Percentiles rank a stretch among this genome's conserved stretches.
Conservation (phyloP, 2,113 vertebrate genomes). For the Centropus bengalensis region DNA sequence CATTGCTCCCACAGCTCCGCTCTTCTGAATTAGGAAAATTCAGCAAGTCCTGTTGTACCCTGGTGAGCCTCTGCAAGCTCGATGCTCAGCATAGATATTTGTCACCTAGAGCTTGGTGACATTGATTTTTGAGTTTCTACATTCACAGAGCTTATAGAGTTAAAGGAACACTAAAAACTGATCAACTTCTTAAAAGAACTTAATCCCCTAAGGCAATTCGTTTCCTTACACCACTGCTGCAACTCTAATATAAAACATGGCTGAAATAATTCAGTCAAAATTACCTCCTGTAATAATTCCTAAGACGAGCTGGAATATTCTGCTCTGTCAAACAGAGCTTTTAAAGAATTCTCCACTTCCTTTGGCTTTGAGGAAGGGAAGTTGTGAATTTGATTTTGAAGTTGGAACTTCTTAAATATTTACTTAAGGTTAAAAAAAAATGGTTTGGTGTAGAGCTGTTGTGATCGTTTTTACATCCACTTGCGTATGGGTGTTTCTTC, state of each 20-base stretch:
- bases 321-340: neutral
- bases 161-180: neutral
- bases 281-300: neutral
- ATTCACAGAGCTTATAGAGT: neutral
- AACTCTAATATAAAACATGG: neutral
- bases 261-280: neutral
- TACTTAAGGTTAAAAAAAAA: neutral
- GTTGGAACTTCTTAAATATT: slow-evolving; percentile 27
- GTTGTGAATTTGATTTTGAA: slow-evolving; percentile 61
- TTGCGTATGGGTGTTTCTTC: neutral
- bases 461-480: neutral
- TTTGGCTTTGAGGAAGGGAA: slow-evolving; percentile 52
- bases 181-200: neutral
- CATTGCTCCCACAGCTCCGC: neutral
- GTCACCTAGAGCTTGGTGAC: neutral
- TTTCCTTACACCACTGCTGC: neutral
- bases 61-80: neutral
- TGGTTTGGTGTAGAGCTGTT: neutral
- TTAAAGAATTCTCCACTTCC: slow-evolving; percentile 29
- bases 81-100: neutral
- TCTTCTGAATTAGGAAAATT: neutral
- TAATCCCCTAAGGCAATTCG: neutral
- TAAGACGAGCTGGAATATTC: neutral
- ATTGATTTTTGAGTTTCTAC: accelerated
- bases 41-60: neutral